A percentile compares a stretch with the other conserved stretches of the same genome.
Conservation (phyloP, 2,888 invertebrate species). For the Craniophora ligustri region DNA sequence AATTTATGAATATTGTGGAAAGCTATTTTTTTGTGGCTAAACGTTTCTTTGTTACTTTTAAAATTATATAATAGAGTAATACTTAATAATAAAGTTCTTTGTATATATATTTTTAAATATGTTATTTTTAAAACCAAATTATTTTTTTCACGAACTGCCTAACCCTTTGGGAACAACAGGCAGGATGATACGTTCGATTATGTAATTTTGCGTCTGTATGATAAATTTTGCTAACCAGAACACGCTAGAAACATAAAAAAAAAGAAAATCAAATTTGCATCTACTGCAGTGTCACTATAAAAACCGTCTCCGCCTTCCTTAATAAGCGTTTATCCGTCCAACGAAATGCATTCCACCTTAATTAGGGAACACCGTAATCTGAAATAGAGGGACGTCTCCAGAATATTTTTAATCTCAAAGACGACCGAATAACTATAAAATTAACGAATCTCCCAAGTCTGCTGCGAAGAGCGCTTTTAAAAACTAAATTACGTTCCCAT, state of each 20-base stretch:
- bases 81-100: too few relatives aligned
- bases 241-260: not conserved
- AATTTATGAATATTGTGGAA: slow-evolving; percentile 1
- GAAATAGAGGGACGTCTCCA: slow-evolving; percentile 16
- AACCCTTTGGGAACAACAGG: too few relatives aligned
- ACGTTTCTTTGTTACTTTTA: too few relatives aligned
- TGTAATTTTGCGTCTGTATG: too few relatives aligned
- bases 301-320: not conserved
- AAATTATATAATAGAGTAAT: too few relatives aligned
- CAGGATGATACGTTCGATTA: too few relatives aligned
- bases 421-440: slow-evolving; percentile 36
- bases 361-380: slow-evolving; percentile 25
- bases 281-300: not conserved
- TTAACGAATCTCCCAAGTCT: slow-evolving; percentile 27
- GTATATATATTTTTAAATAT: too few relatives aligned
- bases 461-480: slow-evolving; percentile 17
- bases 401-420: slow-evolving; percentile 36
- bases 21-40: not conserved
- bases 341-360: slow-evolving; percentile 24
- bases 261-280: not conserved
- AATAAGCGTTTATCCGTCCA: slow-evolving; percentile 8
- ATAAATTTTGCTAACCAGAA: not conserved
- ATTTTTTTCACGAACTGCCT: too few relatives aligned
- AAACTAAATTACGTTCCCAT: slow-evolving; percentile 37
- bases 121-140: too few relatives aligned